Evolutionary conservation across 2,797 vertebrate genomes (phyloP).

Genomic region (Hyperoplus immaculatus): DNA sequence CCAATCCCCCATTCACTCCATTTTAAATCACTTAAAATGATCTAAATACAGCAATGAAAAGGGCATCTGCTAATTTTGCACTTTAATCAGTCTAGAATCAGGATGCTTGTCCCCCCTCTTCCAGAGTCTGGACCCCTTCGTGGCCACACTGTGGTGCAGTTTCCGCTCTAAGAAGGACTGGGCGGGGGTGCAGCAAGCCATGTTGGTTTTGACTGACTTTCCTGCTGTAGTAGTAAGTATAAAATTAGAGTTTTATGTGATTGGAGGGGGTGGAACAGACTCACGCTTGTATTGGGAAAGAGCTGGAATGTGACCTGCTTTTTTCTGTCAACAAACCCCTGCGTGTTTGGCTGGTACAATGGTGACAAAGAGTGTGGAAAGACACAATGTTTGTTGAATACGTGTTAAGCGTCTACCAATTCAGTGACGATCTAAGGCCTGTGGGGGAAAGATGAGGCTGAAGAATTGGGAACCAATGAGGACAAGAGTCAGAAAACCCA

Average conservation of each 20-base stretch:
- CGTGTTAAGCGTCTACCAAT: slow-evolving; percentile 42
- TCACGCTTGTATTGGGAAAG: slow-evolving; percentile 53
- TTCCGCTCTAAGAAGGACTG: slow-evolving; percentile 41
- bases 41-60: neutral
- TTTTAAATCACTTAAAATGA: neutral
- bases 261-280: slow-evolving; percentile 61
- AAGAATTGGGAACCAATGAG: neutral
- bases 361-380: slow-evolving; percentile 39
- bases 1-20: neutral
- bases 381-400: slow-evolving; percentile 27
- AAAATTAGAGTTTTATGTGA: slow-evolving; percentile 81
- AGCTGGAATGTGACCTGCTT: slow-evolving; percentile 76
- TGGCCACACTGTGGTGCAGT: slow-evolving; percentile 59
- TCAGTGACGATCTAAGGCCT: slow-evolving; percentile 32
- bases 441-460: slow-evolving; percentile 1
- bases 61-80: neutral
- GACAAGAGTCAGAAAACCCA: slow-evolving; percentile 18
- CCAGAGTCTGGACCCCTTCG: slow-evolving; percentile 34
- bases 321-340: slow-evolving; percentile 63
- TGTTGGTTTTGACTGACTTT: slow-evolving; percentile 87
- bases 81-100: slow-evolving; percentile 32
- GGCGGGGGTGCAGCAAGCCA: slow-evolving; percentile 61
- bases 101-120: slow-evolving; percentile 20
- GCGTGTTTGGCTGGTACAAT: slow-evolving; percentile 21
- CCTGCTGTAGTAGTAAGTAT: slow-evolving; percentile 82